These are phyloP conservation scores for Momotus momota DNA, from an alignment of 2,797 vertebrate genomes.

Conservation along the genomic window DNA sequence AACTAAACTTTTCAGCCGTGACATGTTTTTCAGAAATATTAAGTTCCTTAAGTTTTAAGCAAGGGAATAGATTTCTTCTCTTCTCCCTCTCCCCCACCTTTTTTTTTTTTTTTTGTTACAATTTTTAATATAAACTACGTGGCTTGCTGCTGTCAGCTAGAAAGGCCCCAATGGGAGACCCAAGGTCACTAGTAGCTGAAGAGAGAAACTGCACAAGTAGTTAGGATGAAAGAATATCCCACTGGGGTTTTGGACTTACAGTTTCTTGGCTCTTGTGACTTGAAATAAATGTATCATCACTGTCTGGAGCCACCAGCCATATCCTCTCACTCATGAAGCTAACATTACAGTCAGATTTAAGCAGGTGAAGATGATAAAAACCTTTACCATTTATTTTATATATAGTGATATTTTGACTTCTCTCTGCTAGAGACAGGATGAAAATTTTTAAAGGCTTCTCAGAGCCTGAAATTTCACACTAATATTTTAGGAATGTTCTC, in stretches of 20 bases:
- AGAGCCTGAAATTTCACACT: not conserved
- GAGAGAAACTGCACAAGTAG: conserved; percentile 46
- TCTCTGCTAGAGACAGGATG: not conserved
- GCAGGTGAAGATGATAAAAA: not conserved
- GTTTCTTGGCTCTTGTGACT: conserved; percentile 50
- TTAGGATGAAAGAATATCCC: conserved; percentile 71
- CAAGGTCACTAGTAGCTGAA: conserved; percentile 43
- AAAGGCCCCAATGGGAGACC: conserved; percentile 30
- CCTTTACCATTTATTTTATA: not conserved
- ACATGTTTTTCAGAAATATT: not conserved
- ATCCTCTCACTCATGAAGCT: conserved; percentile 1
- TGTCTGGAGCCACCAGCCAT: conserved; percentile 44
- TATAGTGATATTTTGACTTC: not conserved
- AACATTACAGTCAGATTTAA: conserved; percentile 10
- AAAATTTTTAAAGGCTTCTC: not conserved
- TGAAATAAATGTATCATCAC: conserved; percentile 56
- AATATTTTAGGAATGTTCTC: not conserved
- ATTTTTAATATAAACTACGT: not conserved
- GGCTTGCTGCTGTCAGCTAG: not conserved
- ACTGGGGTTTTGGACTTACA: conserved; percentile 41
- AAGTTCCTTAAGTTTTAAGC: not conserved
- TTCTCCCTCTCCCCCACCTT: rapidly evolving
- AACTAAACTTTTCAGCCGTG: not conserved
- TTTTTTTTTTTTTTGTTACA: not conserved
- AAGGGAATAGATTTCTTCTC: not conserved